Conservation (phyloP, 2,888 invertebrate species). For the Latheticus oryzae region DNA sequence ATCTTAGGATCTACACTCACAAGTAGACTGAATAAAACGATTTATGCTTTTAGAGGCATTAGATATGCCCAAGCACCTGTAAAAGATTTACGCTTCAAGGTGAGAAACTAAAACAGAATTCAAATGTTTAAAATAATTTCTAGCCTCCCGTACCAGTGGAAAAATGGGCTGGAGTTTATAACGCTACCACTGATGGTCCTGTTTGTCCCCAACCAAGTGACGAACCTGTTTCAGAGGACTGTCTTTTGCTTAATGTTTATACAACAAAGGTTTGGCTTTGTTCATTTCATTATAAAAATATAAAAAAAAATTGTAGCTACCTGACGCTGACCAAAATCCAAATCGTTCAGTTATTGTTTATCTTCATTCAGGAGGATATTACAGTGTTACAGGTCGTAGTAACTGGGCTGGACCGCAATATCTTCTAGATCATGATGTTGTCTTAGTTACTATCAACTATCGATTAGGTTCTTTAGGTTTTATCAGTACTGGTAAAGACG, state of each 20-base stretch:
- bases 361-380: slow-evolving; percentile 77
- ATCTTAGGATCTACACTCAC: slow-evolving; percentile 53
- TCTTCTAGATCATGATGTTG: slow-evolving; percentile 73
- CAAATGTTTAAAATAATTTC: not conserved
- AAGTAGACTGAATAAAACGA: slow-evolving; percentile 53
- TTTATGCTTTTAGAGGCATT: slow-evolving; percentile 57
- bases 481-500: slow-evolving; percentile 72
- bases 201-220: slow-evolving; percentile 58
- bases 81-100: slow-evolving; percentile 62
- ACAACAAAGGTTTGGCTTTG: slow-evolving; percentile 66
- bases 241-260: slow-evolving; percentile 73
- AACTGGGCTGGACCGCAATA: slow-evolving; percentile 70
- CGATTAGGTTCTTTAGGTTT: slow-evolving; percentile 68
- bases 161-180: slow-evolving; percentile 54
- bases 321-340: slow-evolving; percentile 54
- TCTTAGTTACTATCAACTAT: slow-evolving; percentile 76
- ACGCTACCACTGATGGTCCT: slow-evolving; percentile 58
- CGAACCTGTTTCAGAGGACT: slow-evolving; percentile 69
- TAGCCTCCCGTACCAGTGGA: slow-evolving; percentile 57
- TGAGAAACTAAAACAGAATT: slow-evolving; percentile 41
- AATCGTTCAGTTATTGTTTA: slow-evolving; percentile 74
- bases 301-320: slow-evolving; percentile 58
- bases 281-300: too few relatives aligned
- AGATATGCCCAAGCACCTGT: slow-evolving; percentile 57
- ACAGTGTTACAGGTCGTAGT: slow-evolving; percentile 72